These are phyloP conservation scores for Drosophila equinoxialis DNA, from an alignment of 1,140 invertebrate genomes.

Conservation along the genomic window DNA sequence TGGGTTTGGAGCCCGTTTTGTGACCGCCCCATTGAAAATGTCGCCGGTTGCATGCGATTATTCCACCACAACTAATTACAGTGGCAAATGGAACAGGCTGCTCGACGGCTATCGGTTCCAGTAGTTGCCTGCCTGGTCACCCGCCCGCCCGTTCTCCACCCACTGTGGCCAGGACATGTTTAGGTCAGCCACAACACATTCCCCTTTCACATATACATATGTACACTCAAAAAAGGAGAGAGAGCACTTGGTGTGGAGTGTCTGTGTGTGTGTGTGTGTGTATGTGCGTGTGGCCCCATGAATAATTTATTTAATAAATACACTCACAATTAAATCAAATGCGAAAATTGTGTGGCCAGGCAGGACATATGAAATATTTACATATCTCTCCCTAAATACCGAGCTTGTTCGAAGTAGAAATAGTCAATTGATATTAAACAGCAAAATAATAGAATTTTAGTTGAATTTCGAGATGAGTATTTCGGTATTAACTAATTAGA, in stretches of 20 bases:
- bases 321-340: constrained; percentile 81
- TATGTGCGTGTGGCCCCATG: constrained; percentile 50
- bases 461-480: no score
- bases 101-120: constrained; percentile 13
- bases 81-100: constrained; percentile 60
- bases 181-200: constrained; percentile 76
- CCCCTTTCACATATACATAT: constrained; percentile 35
- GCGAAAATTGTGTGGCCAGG: constrained; percentile 53
- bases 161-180: constrained; percentile 67
- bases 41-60: constrained; percentile 76
- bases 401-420: no score
- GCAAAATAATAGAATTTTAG: no score
- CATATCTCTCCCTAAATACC: background rate
- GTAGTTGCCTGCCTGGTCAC: background rate
- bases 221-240: background rate
- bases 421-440: no score
- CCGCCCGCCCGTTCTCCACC: background rate
- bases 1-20: background rate
- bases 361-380: constrained; percentile 9
- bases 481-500: no score
- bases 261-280: background rate
- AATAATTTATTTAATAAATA: constrained; percentile 82
- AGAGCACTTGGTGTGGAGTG: constrained; percentile 46
- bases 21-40: constrained; percentile 38
- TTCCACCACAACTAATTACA: constrained; percentile 81